These are phyloP conservation scores for Camponotus floridanus DNA, from an alignment of 1,140 invertebrate genomes.

Conservation along the genomic window DNA sequence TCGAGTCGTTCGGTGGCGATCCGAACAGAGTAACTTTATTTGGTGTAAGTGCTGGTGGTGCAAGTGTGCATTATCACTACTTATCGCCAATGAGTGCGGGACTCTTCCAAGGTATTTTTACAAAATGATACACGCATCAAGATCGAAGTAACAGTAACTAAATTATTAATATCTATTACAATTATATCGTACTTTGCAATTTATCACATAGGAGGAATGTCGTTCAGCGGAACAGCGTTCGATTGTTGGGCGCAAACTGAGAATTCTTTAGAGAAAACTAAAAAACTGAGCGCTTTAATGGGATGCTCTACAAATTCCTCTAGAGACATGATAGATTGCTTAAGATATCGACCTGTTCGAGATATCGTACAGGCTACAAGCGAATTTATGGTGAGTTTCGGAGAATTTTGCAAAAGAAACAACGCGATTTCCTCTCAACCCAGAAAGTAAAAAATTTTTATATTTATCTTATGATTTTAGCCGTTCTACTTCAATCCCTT, in stretches of 20 bases:
- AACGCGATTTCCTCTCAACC: no score
- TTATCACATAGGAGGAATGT: slow-evolving; percentile 88
- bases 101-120: slow-evolving; percentile 83
- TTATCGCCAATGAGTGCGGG: slow-evolving; percentile 84
- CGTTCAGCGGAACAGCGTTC: slow-evolving; percentile 92
- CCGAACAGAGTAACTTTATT: slow-evolving; percentile 85
- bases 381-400: slow-evolving; percentile 84
- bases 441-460: neutral
- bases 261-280: slow-evolving; percentile 89
- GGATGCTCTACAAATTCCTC: slow-evolving; percentile 89
- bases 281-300: slow-evolving; percentile 88
- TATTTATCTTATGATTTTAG: slow-evolving; percentile 74
- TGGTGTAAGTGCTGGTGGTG: slow-evolving; percentile 87
- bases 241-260: slow-evolving; percentile 90
- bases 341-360: slow-evolving; percentile 88
- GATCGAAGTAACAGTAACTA: neutral
- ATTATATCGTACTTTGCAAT: neutral
- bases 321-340: slow-evolving; percentile 90
- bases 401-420: neutral
- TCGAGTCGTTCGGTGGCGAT: slow-evolving; percentile 86
- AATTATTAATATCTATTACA: neutral
- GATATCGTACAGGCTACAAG: slow-evolving; percentile 84
- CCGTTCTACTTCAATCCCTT: slow-evolving; percentile 87
- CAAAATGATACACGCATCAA: neutral
- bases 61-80: slow-evolving; percentile 88